Evolutionary conservation across 2,113 vertebrate genomes (phyloP), one percentile per base, ranked within the genome.

Genomic region (Nothoprocta pentlandii): DNA sequence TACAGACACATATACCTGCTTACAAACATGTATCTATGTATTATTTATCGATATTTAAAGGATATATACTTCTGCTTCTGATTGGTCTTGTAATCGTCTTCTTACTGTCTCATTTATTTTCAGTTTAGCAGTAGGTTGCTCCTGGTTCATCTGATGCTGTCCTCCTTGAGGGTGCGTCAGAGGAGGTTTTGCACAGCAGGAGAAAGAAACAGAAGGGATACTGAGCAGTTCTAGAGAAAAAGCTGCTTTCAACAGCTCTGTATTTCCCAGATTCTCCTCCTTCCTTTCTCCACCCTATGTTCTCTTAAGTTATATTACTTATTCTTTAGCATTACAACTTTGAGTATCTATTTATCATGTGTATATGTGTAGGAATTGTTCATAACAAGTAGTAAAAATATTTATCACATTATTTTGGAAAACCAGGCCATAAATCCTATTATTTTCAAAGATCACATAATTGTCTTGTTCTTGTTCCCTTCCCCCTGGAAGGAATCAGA

Each of bases 381-480:
- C 4, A 10, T 47, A 69, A 59, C 70, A 88, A 59, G 28, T 28
- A 86, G 69, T 42, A 54, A 79, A 77, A 86, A 46, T 68, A 92
- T 87, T 84, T 84, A 89, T 92, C 58, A 47, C 30, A 53, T 87
- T 81, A 69, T 92, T 91, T 70, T 61, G 85, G 46, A 28, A 91
- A 85, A 58, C 71, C 41, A 69, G 46, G n/a, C 28, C 19, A 58
- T 58, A 54, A 51, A 69, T 91, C 77, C 90, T 73, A 66, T 36
- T 82, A 89, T 79, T 89, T 94, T 89, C 80, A 79, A 90, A 87
- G 53, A 82, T 62, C 78, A 87, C 67, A 95, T 96, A 76, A 96
- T 93, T 22, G 69, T 78, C 81, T 89, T 79, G 23, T 73, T 78
- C 84, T 87, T 79, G 21, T 73, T 94, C 56, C 51, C 34, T 91